phyloP scores from a whole-genome alignment of 2,797 vertebrate species.

The Urocyon cinereoargenteus region DNA sequence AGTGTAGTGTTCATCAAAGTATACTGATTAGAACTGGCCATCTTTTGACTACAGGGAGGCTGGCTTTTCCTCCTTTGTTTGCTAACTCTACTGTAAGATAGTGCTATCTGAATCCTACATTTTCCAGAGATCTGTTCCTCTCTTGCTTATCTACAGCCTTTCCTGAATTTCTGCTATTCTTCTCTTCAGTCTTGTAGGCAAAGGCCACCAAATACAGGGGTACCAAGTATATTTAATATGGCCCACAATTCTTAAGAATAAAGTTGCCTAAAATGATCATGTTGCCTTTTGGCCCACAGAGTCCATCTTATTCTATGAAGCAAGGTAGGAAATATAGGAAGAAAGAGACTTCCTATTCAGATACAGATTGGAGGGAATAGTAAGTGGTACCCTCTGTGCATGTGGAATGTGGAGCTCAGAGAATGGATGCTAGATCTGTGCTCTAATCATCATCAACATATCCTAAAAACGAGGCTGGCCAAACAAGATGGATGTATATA shows the following conservation, averaged over 20 bases:
- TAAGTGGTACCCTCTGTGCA: constrained; percentile 37
- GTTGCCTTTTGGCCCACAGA: constrained; percentile 25
- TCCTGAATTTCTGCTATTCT: constrained; percentile 51
- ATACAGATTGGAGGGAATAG: constrained; percentile 3
- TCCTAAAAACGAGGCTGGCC: constrained; percentile 66
- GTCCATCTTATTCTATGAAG: constrained; percentile 63
- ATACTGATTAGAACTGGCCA: constrained; percentile 38
- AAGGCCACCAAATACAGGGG: constrained; percentile 50
- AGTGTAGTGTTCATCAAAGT: constrained; percentile 5
- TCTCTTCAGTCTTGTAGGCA: constrained; percentile 54
- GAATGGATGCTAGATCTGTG: constrained; percentile 65
- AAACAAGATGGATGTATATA: constrained; percentile 74
- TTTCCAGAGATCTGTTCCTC: constrained; percentile 33
- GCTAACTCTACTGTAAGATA: constrained; percentile 23
- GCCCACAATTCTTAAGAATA: constrained; percentile 55
- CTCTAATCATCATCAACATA: constrained; percentile 59
- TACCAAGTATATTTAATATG: constrained; percentile 47
- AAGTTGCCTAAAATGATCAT: constrained; percentile 48
- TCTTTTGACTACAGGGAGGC: constrained; percentile 51
- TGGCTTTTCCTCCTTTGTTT: constrained; percentile 51
- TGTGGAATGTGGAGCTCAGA: constrained; percentile 56
- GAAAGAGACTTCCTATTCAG: constrained; percentile 70
- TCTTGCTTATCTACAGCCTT: constrained; percentile 19
- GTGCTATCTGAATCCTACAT: neutral
- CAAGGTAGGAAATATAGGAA: constrained; percentile 70